These are phyloP conservation scores for Oncorhynchus nerka DNA, from an alignment of 2,113 vertebrate genomes.

Conservation along the genomic window DNA sequence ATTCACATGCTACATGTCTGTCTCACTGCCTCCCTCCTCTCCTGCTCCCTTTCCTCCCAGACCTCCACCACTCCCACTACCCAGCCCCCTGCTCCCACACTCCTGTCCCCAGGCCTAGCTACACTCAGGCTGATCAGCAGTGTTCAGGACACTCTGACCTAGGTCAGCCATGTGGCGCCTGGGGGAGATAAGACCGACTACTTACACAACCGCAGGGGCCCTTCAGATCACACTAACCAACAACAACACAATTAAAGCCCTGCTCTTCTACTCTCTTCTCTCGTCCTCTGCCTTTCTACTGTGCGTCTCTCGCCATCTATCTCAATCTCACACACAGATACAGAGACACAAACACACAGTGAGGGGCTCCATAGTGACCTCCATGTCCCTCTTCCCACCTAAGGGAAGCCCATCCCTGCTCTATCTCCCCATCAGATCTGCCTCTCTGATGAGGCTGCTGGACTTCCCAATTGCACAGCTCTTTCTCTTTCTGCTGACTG, in stretches of 20 bases:
- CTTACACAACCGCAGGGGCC: neutral
- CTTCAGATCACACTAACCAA: neutral
- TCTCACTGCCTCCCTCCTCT: neutral
- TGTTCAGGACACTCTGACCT: constrained; percentile 10
- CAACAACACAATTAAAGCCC: neutral
- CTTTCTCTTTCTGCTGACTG: neutral
- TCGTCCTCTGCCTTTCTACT: neutral
- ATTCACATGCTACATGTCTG: neutral
- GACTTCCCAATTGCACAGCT: neutral
- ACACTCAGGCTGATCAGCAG: too few relatives aligned
- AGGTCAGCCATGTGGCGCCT: neutral
- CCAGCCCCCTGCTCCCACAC: neutral
- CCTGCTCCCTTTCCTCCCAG: neutral
- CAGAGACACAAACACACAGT: neutral
- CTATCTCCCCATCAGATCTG: neutral
- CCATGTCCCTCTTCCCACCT: neutral
- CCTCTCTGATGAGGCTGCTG: neutral
- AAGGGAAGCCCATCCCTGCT: neutral
- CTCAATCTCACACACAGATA: too few relatives aligned
- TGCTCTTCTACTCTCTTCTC: neutral
- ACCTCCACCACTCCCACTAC: neutral
- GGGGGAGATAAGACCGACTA: neutral
- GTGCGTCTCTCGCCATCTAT: too few relatives aligned
- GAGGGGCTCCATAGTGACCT: neutral
- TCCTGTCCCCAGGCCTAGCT: neutral